Evolutionary conservation across 2,888 invertebrate genomes (phyloP), one percentile per base, ranked within the genome.

Genomic region (Sicus ferrugineus): DNA sequence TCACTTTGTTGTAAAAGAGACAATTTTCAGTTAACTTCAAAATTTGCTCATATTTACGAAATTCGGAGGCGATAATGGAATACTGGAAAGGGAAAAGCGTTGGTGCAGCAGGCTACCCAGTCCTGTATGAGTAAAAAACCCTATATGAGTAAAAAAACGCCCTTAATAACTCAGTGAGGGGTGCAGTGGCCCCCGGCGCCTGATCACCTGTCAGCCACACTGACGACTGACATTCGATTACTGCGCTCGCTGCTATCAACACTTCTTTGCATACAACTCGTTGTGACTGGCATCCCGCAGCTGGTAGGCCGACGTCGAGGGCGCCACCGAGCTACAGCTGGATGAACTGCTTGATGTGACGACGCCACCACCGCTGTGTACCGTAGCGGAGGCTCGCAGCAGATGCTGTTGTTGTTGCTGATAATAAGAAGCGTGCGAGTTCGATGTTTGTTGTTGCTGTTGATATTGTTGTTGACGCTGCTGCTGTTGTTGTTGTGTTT

Each of bases 341-440:
- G 75, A 75, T 42, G 75, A 74, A 67, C 72, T 75, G 42, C 74
- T 75, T 26, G 74, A 75, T 23, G 73, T 70, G 38, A 73, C 74
- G 21, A 66, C 72, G 61, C 58, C 65, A 73, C 54, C 73, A 73
- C 70, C 73, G 71, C 52, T 75, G 16, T 71, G 56, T 28, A 72
- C 65, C 14, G 73, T 74, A 34, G 75, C 73, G 28, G 73, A 70
- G 23, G 75, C 71, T 26, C 75, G 76, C 16, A 75, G 72, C 5
- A 75, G 74, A 42, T 77, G 81, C 16, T 79, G 77, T 14, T 77
- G 76, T 21, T 76, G 79, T 4, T 78, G 78, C 11, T 78, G 77
- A 2, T 77, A 77, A 2, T 76, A 77, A 38, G 54, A 54, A 26
- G 26, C 54, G 11, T 78, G 77, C 3, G 75, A 73, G 58, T 75